Base-by-base conservation (phyloP, 1,140 invertebrate species). In the Drosophila saltans region DNA sequence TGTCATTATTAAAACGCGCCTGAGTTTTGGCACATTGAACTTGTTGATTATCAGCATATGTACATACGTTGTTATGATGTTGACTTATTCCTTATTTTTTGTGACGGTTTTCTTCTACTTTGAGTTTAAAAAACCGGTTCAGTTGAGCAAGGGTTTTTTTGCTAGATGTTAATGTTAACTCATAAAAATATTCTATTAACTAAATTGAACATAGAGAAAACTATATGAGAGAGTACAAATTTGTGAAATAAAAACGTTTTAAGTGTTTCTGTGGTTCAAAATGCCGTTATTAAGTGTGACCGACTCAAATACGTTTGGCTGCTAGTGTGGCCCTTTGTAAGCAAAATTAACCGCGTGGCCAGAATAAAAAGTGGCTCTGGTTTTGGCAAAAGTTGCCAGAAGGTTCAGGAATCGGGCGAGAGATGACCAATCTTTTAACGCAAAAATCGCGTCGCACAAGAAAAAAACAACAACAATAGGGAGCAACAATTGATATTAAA, bases 1-100 rank as follows among this genome's bases (percentile, higher is more conserved):
- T 59, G 57, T 59, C 33, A 59, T 40, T 24, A 40, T 39, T 39
- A 59, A 39, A 59, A 39, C 57, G 57, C 33, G 57, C 57, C 55
- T 24, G 33, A 3, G 33, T 9, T 30, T 59, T 39, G 57, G 33
- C 57, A 59, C 57, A 59, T 59, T 59, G 57, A 59, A 59, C 57
- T 39, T 59, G 57, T 24, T 59, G 57, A 9, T 59, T 59, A 59
- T 52, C 21, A 26, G 10, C 45, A 9, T 24, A 24, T 52, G 1
- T 52, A 24, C 45, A 9, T 52, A 26, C 45, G 9, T 52, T 52
- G 45, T 10, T 48, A 52, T 26, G 21, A 10, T 48, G 45, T 24
- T 52, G 21, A 26, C 8, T 52, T 26, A 52, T 52, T 52, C 26
- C 45, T 26, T 52, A 26, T 7, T 52, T 52, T 52, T 21, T 52